phyloP scores from a whole-genome alignment of 2,113 vertebrate genomes.

The Pelecanus crispus region DNA sequence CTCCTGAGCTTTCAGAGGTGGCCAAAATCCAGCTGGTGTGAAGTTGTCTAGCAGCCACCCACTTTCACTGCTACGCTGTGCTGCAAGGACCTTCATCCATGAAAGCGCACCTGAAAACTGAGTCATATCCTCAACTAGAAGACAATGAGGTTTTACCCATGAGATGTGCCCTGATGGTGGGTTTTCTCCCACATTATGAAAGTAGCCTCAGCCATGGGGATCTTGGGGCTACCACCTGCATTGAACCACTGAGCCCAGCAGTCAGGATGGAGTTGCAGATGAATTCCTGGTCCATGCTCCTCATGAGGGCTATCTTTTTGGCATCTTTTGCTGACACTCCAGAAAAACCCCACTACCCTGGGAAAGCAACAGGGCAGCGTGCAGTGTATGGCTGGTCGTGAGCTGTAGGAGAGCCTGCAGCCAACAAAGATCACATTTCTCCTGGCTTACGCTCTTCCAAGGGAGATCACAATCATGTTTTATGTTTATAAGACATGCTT shows the following conservation, averaged over 20 bases:
- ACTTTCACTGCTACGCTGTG: not conserved
- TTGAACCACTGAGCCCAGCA: not conserved
- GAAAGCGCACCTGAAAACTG: not conserved
- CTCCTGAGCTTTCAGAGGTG: not conserved
- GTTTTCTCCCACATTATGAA: not conserved
- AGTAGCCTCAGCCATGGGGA: not conserved
- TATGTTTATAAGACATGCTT: constrained; percentile 8
- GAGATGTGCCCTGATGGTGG: not conserved
- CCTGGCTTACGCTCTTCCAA: not conserved
- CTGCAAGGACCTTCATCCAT: not conserved
- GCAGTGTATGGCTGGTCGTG: fast-evolving
- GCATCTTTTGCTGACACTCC: not conserved
- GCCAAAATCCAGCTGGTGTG: not conserved
- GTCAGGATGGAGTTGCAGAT: not conserved
- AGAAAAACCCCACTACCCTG: not conserved
- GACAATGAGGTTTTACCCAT: not conserved
- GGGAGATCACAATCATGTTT: not conserved
- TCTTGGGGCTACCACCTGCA: not conserved
- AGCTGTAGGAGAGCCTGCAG: not conserved
- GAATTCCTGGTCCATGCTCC: not conserved
- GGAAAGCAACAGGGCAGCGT: not conserved
- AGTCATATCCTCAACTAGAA: not conserved
- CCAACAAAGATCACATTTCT: constrained; percentile 32
- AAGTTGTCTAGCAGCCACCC: not conserved
- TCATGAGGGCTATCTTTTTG: not conserved